Evolutionary conservation across 2,797 vertebrate genomes (phyloP).

Genomic region (Coregonus sp.): DNA sequence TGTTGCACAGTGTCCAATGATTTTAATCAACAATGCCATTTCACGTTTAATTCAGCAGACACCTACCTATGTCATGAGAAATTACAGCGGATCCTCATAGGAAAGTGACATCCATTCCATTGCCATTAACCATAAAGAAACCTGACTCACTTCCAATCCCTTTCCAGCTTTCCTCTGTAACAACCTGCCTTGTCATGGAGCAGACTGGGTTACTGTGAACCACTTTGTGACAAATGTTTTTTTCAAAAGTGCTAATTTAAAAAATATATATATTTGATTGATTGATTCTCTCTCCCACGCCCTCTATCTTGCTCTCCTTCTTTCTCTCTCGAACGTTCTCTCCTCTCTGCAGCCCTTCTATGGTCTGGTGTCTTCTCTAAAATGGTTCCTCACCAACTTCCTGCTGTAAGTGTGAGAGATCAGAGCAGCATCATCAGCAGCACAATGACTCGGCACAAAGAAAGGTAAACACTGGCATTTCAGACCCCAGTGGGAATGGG

Average conservation of each 20-base stretch:
- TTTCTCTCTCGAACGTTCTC: no score
- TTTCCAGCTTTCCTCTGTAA: background rate
- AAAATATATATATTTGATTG: no score
- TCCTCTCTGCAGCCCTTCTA: no score
- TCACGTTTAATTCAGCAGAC: slow-evolving; percentile 15
- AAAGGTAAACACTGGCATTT: slow-evolving; percentile 10
- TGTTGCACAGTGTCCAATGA: slow-evolving; percentile 6
- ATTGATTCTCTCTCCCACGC: no score
- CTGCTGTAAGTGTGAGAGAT: no score
- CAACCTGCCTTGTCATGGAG: background rate
- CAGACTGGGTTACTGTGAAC: background rate
- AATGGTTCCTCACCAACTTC: no score
- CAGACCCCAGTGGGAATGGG: slow-evolving; percentile 23
- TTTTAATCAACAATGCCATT: slow-evolving; percentile 19
- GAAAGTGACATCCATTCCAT: background rate
- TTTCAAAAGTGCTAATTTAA: no score
- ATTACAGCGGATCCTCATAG: background rate
- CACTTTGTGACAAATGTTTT: no score
- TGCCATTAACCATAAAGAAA: background rate
- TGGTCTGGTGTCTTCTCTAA: no score
- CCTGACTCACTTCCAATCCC: background rate
- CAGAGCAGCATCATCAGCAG: background rate
- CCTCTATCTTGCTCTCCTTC: no score
- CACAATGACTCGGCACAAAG: slow-evolving; percentile 6
- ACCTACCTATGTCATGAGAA: background rate